Evolutionary conservation across 2,797 vertebrate species (phyloP).

Genomic region (Phalanger gymnotis): DNA sequence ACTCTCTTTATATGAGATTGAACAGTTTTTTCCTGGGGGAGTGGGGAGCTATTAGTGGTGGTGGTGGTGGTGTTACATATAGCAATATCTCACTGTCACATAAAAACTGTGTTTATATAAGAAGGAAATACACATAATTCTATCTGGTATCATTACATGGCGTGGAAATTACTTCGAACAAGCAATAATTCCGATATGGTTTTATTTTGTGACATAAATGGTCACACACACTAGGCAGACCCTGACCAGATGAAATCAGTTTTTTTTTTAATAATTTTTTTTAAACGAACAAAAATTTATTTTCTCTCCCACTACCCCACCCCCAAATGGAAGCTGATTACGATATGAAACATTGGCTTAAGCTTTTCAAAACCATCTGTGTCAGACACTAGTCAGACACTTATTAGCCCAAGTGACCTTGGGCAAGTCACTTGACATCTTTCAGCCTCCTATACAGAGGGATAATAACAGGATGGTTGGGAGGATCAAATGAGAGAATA

Average conservation of each 20-base stretch:
- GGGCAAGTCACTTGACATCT: not conserved
- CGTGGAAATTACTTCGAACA: not conserved
- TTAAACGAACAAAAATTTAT: not conserved
- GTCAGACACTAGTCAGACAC: too few species aligned
- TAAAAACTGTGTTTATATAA: not conserved
- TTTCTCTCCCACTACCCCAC: not conserved
- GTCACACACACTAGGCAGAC: not conserved
- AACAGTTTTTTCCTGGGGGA: not conserved
- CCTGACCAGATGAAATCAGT: not conserved
- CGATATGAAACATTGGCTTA: not conserved
- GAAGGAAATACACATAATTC: not conserved
- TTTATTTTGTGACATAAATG: not conserved
- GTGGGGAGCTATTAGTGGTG: too few species aligned
- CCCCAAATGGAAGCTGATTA: not conserved
- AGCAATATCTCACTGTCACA: not conserved
- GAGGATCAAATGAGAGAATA: not conserved
- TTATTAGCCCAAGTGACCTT: not conserved
- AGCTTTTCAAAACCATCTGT: not conserved
- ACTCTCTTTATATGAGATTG: not conserved
- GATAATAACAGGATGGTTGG: not conserved
- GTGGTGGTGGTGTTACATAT: not conserved
- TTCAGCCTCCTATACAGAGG: not conserved
- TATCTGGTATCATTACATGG: not conserved
- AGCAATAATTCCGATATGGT: not conserved
- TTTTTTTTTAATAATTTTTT: not conserved